A percentile compares a stretch with the other conserved stretches of the same genome.
phyloP scores from a whole-genome alignment of 1,140 invertebrate genomes.

The Physella acuta region DNA sequence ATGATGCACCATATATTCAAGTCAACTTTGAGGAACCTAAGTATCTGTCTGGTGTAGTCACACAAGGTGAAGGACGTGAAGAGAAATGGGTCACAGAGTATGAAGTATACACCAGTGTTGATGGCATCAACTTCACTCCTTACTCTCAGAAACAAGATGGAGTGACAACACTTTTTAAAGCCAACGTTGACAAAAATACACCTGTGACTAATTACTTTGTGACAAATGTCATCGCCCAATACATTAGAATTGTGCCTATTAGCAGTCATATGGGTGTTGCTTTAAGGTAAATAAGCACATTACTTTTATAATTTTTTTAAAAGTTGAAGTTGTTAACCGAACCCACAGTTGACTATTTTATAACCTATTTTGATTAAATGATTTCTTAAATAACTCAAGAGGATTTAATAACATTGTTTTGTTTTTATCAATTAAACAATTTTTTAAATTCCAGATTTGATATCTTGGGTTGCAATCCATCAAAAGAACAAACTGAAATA shows the following conservation, averaged over 20 bases:
- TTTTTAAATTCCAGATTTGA: slow-evolving; percentile 12
- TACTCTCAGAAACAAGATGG: slow-evolving; percentile 32
- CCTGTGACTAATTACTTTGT: slow-evolving; percentile 35
- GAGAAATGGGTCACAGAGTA: slow-evolving; percentile 52
- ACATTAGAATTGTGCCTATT: too few relatives aligned
- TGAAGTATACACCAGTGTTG: slow-evolving; percentile 49
- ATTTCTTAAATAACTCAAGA: too few relatives aligned
- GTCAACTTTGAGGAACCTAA: slow-evolving; percentile 55
- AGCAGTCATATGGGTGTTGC: too few relatives aligned
- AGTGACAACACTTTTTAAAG: slow-evolving; percentile 33
- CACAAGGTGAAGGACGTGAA: slow-evolving; percentile 31
- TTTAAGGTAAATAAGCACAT: too few relatives aligned
- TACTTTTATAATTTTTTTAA: too few relatives aligned
- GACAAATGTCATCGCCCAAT: too few relatives aligned
- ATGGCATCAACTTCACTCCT: slow-evolving; percentile 40
- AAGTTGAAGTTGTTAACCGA: too few relatives aligned
- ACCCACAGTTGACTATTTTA: too few relatives aligned
- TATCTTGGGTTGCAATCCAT: slow-evolving; percentile 7
- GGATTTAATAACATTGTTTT: too few relatives aligned
- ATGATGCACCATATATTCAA: slow-evolving; percentile 1
- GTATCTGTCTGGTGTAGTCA: slow-evolving; percentile 51
- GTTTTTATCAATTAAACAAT: too few relatives aligned
- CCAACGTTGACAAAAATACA: slow-evolving; percentile 32
- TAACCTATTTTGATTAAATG: too few relatives aligned
- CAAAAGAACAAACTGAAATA: neutral